A percentile compares a stretch with the other conserved stretches of the same genome.
Conservation (phyloP, 2,113 vertebrate genomes). For the Synchiropus splendidus region DNA sequence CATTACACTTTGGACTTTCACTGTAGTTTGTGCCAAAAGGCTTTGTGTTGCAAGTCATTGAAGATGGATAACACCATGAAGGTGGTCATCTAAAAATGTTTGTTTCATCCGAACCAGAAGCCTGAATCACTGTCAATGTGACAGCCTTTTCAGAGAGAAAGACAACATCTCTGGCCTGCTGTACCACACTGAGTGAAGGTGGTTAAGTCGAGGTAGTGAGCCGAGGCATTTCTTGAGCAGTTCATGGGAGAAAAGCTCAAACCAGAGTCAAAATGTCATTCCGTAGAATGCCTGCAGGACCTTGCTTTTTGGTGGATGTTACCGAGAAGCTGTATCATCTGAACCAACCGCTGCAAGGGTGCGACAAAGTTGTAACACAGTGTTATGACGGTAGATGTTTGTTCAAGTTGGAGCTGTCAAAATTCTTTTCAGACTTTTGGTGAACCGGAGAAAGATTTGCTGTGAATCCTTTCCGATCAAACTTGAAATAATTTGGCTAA, state of each 20-base stretch:
- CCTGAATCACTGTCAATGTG: background rate
- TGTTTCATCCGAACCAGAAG: background rate
- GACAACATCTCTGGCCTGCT: background rate
- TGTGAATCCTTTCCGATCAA: too few relatives aligned
- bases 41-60: background rate
- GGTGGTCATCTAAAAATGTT: background rate
- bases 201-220: background rate
- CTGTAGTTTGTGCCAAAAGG: background rate
- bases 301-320: background rate
- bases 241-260: background rate
- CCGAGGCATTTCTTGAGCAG: background rate
- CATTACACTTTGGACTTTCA: background rate
- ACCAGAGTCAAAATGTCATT: too few relatives aligned
- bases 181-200: background rate
- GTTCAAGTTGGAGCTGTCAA: background rate
- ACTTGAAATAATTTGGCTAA: too few relatives aligned
- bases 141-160: background rate
- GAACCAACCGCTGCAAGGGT: background rate
- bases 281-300: too few relatives aligned
- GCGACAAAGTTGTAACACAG: conserved; percentile 1
- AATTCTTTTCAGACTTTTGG: too few relatives aligned
- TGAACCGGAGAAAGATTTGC: too few relatives aligned
- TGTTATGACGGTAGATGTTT: background rate
- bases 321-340: background rate
- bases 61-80: background rate